Percentiles rank a stretch among this genome's conserved stretches.
Evolutionary conservation across 2,113 vertebrate species (phyloP).

Genomic region (Pleuronectes platessa): DNA sequence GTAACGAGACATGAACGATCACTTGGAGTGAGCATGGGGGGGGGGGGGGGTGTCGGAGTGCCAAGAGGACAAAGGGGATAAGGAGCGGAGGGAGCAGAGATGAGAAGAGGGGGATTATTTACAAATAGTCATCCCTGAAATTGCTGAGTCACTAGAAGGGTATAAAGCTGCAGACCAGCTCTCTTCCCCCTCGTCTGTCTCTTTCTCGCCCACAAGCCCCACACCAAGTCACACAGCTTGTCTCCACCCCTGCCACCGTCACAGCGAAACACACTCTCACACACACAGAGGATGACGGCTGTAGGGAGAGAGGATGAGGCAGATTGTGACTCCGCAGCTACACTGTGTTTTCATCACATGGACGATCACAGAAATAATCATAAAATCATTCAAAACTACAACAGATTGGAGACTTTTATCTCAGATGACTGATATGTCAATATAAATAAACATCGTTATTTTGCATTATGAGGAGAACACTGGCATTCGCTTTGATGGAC

Average conservation of each 20-base stretch:
- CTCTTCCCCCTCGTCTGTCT: slow-evolving; percentile 55
- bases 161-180: slow-evolving; percentile 55
- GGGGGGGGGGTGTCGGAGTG: slow-evolving; percentile 27
- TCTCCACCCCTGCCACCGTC: slow-evolving; percentile 34
- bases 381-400: slow-evolving; percentile 13
- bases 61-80: slow-evolving; percentile 54
- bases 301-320: slow-evolving; percentile 38
- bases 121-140: slow-evolving; percentile 62
- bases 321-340: background rate
- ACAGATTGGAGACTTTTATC: slow-evolving; percentile 18
- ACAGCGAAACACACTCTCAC: slow-evolving; percentile 17
- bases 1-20: slow-evolving; percentile 74
- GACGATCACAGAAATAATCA: too few species aligned
- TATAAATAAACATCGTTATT: background rate
- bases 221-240: slow-evolving; percentile 56
- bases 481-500: background rate
- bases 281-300: slow-evolving; percentile 20
- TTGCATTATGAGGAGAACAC: slow-evolving; percentile 12
- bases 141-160: slow-evolving; percentile 76
- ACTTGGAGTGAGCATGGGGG: slow-evolving; percentile 29
- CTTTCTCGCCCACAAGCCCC: slow-evolving; percentile 52
- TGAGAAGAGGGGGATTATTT: slow-evolving; percentile 73
- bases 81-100: slow-evolving; percentile 53
- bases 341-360: too few species aligned
- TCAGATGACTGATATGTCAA: slow-evolving; percentile 24